Percentiles rank a stretch among this genome's conserved stretches.
These are phyloP conservation scores for Lepus oiostolus DNA, from an alignment of 2,797 vertebrate species.

Conservation along the genomic window DNA sequence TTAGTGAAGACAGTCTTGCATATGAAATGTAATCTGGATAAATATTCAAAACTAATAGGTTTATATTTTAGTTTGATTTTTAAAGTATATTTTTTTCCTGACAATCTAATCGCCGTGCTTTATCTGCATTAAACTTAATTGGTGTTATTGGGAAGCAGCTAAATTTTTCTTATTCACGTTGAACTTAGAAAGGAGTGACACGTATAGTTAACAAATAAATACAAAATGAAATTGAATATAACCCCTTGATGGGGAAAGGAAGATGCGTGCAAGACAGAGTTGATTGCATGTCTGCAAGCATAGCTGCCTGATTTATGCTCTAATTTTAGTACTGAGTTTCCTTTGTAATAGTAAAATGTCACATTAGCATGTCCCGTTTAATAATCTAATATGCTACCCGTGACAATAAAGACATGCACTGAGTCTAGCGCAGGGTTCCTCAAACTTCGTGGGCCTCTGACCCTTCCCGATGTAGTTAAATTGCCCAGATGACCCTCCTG, in stretches of 20 bases:
- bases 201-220: conserved; percentile 66
- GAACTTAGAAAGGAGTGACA: conserved; percentile 19
- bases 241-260: conserved; percentile 71
- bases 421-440: conserved; percentile 66
- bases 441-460: background rate
- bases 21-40: conserved; percentile 47
- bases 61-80: conserved; percentile 81
- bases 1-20: conserved; percentile 10
- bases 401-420: conserved; percentile 61
- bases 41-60: conserved; percentile 66
- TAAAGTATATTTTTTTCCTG: conserved; percentile 71
- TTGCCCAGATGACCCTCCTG: conserved; percentile 65
- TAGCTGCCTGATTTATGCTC: conserved; percentile 88
- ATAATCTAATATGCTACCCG: conserved; percentile 76
- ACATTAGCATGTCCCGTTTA: conserved; percentile 87
- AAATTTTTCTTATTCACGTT: conserved; percentile 40
- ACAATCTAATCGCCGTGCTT: conserved; percentile 53
- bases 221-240: conserved; percentile 65
- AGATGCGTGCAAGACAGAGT: conserved; percentile 81
- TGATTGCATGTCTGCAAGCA: conserved; percentile 84
- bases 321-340: conserved; percentile 87
- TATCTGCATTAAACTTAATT: conserved; percentile 63
- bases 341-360: conserved; percentile 86
- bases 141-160: conserved; percentile 33
- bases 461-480: conserved; percentile 65